A percentile compares a stretch with the other conserved stretches of the same genome.
These are phyloP conservation scores for Ceyx erithaca DNA, from an alignment of 2,797 vertebrate genomes.

Conservation along the genomic window DNA sequence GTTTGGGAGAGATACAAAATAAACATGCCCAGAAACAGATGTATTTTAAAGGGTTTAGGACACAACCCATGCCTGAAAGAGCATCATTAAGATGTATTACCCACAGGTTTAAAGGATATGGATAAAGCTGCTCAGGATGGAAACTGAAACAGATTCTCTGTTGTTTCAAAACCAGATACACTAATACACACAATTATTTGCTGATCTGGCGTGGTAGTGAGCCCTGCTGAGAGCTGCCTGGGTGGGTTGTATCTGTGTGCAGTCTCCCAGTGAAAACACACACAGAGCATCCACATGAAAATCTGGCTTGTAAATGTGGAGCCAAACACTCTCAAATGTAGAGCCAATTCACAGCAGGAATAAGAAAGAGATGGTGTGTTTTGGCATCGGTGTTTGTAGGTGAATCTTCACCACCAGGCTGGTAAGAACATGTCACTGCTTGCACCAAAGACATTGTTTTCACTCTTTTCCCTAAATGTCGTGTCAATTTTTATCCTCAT, in stretches of 20 bases:
- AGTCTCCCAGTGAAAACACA: rapidly evolving
- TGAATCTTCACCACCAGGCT: not conserved
- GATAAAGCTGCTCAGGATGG: not conserved
- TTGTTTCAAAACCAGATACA: not conserved
- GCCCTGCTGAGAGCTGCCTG: not conserved
- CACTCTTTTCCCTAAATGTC: not conserved
- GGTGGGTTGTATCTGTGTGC: rapidly evolving
- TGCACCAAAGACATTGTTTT: not conserved
- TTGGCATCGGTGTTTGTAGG: not conserved
- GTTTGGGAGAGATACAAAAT: not conserved
- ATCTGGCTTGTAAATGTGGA: not conserved
- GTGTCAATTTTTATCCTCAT: not conserved
- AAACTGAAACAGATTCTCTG: not conserved
- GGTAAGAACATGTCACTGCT: not conserved
- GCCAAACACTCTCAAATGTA: not conserved
- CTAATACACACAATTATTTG: rapidly evolving
- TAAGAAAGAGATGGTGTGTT: not conserved
- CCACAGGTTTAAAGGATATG: not conserved
- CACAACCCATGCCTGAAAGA: not conserved
- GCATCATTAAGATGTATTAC: not conserved
- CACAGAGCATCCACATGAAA: rapidly evolving
- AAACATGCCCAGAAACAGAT: not conserved
- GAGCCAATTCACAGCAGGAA: not conserved
- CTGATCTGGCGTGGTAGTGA: not conserved
- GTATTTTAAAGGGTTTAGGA: not conserved